These are phyloP conservation scores for Tethya wilhelma DNA, from an alignment of 37 sponge, comb jelly and placozoan species.

Conservation along the genomic window DNA sequence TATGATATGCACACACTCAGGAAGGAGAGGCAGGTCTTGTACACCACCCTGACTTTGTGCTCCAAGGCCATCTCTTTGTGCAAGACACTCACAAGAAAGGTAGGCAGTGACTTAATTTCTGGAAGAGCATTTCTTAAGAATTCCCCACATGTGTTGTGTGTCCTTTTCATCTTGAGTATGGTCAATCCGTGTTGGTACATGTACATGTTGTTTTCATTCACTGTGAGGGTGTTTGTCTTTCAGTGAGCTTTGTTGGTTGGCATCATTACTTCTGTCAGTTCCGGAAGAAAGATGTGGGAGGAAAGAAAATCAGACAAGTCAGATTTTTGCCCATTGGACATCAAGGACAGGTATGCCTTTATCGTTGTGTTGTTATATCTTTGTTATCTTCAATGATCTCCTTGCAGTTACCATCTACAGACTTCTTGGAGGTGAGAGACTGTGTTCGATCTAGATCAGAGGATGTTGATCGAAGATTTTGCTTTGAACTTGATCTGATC, in stretches of 20 bases:
- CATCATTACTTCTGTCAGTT: conserved; percentile 81
- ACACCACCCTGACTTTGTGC: conserved; percentile 79
- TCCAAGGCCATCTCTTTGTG: conserved; percentile 76
- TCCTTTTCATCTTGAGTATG: no score
- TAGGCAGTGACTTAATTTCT: background rate
- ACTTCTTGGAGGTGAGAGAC: conserved; percentile 68
- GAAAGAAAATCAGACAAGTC: conserved; percentile 34
- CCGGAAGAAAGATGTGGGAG: conserved; percentile 47
- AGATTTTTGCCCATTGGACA: conserved; percentile 44
- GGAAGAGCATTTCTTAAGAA: background rate
- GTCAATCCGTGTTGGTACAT: no score
- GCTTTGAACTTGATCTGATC: conserved; percentile 79
- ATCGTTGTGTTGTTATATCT: background rate
- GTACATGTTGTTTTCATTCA: background rate
- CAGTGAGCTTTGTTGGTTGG: conserved; percentile 35
- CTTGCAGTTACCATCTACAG: conserved; percentile 33
- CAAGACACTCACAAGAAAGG: conserved; percentile 64
- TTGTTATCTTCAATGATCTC: background rate
- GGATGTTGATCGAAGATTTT: conserved; percentile 87
- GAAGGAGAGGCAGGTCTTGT: conserved; percentile 70
- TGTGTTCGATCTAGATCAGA: conserved; percentile 76
- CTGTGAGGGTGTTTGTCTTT: background rate
- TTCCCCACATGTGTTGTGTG: no score
- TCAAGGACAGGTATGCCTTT: conserved; percentile 40
- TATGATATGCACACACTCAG: background rate